Percentiles rank a stretch among this genome's conserved stretches.
phyloP scores from a whole-genome alignment of 1,140 invertebrate genomes.

The Cydia pomonella region DNA sequence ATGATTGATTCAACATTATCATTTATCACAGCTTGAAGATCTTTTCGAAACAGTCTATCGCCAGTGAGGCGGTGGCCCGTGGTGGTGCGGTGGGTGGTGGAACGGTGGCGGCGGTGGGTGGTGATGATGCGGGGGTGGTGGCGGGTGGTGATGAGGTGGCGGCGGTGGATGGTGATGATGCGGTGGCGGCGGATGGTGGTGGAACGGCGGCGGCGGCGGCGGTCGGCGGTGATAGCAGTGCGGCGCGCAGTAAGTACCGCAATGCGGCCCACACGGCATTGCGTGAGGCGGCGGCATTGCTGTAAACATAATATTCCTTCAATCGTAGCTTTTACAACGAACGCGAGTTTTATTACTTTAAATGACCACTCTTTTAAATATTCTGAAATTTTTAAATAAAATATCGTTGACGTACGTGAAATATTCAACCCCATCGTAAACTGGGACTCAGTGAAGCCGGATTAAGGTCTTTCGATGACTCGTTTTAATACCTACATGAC shows the following conservation, averaged over 20 bases:
- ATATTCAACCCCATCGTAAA: slow-evolving; percentile 1
- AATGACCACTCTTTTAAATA: neutral
- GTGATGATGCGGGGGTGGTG: slow-evolving; percentile 48
- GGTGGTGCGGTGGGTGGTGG: neutral
- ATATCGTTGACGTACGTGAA: neutral
- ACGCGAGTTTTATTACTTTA: neutral
- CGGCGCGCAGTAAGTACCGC: slow-evolving; percentile 55
- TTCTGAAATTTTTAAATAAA: neutral
- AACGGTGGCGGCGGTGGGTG: slow-evolving; percentile 34
- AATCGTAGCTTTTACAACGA: slow-evolving; percentile 38
- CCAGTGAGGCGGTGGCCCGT: slow-evolving; percentile 36
- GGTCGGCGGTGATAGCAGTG: slow-evolving; percentile 63
- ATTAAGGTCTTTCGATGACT: neutral
- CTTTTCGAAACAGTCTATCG: slow-evolving; percentile 21
- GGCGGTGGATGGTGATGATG: slow-evolving; percentile 37
- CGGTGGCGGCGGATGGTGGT: slow-evolving; percentile 44
- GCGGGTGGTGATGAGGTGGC: slow-evolving; percentile 41
- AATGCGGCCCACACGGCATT: slow-evolving; percentile 63
- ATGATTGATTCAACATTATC: neutral
- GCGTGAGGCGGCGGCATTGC: slow-evolving; percentile 65
- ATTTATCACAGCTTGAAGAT: slow-evolving; percentile 24
- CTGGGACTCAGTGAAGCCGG: neutral
- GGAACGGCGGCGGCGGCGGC: slow-evolving; percentile 45
- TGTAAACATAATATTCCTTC: slow-evolving; percentile 46
- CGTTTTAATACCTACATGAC: neutral